Evolutionary conservation across 2,797 vertebrate species (phyloP).

Genomic region (Clarias pachynema): DNA sequence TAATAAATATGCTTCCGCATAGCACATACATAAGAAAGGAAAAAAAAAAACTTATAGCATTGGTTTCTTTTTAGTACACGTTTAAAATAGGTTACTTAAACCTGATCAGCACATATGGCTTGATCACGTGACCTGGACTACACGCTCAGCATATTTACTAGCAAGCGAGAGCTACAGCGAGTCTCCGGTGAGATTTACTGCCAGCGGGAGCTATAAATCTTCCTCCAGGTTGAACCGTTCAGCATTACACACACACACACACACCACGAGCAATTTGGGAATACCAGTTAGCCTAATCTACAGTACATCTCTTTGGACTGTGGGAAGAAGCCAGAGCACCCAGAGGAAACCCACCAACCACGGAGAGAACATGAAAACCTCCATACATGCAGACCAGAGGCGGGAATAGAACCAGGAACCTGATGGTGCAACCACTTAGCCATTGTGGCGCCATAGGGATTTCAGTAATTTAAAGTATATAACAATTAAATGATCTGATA

Average conservation of each 20-base stretch:
- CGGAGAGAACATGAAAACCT: no score
- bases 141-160: conserved; percentile 52
- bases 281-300: no score
- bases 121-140: conserved; percentile 48
- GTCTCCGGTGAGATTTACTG: conserved; percentile 57
- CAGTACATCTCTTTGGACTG: no score
- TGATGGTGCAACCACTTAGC: no score
- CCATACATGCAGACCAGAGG: no score
- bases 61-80: background rate
- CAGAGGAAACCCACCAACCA: no score
- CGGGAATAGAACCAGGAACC: no score
- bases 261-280: no score
- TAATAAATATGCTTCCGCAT: background rate
- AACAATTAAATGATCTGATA: no score
- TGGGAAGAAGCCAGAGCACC: no score
- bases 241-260: background rate
- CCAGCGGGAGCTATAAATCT: conserved; percentile 62
- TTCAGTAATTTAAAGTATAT: no score
- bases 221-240: conserved; percentile 36
- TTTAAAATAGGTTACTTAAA: background rate
- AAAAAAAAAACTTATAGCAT: background rate
- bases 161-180: conserved; percentile 44
- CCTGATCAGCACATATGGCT: background rate
- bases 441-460: no score
- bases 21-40: background rate